A percentile compares a stretch with the other conserved stretches of the same genome.
phyloP scores from a whole-genome alignment of 2,888 invertebrate genomes.

The Epinotia ramella region DNA sequence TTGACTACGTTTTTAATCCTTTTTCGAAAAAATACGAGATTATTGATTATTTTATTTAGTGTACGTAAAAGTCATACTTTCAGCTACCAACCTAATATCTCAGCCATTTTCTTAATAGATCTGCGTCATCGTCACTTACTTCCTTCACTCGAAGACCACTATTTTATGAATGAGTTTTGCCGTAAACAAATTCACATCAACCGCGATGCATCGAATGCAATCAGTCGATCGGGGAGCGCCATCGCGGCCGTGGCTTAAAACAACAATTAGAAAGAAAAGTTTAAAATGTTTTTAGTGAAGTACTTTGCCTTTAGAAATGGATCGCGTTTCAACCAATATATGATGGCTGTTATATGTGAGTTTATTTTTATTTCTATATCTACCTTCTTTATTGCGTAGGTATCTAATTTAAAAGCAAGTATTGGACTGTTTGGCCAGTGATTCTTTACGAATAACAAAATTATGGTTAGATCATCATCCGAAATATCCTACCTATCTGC shows the following conservation, averaged over 20 bases:
- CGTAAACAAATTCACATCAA: constrained; percentile 11
- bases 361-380: constrained; percentile 7
- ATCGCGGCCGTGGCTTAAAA: background rate
- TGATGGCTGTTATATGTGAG: constrained; percentile 78
- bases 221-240: constrained; percentile 6
- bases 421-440: too few relatives aligned
- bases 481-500: too few relatives aligned
- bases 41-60: too few relatives aligned
- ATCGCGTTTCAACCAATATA: constrained; percentile 75
- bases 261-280: background rate
- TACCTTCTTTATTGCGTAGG: background rate
- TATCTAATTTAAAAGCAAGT: background rate
- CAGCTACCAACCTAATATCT: too few relatives aligned
- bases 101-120: too few relatives aligned
- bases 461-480: too few relatives aligned
- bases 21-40: too few relatives aligned
- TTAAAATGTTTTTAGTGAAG: constrained; percentile 29
- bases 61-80: too few relatives aligned
- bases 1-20: too few relatives aligned
- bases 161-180: background rate
- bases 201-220: background rate
- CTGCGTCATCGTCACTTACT: background rate
- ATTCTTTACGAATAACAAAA: too few relatives aligned
- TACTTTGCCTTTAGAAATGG: constrained; percentile 58
- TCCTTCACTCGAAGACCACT: background rate